A percentile compares a stretch with the other conserved stretches of the same genome.
These are phyloP conservation scores for Struthidea cinerea DNA, from an alignment of 2,113 vertebrate genomes.

Conservation along the genomic window DNA sequence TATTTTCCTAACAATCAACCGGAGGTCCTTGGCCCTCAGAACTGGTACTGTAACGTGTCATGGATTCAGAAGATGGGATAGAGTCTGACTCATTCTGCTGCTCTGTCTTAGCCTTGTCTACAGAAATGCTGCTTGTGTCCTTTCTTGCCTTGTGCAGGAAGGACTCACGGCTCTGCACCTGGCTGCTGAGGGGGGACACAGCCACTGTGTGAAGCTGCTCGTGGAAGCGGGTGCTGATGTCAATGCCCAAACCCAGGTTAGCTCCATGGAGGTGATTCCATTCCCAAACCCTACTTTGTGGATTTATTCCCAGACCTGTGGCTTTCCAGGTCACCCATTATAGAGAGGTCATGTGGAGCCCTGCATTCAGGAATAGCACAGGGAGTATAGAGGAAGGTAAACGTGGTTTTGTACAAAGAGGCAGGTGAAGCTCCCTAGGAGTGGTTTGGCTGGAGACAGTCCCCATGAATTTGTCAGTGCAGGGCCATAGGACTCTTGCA, in stretches of 20 bases:
- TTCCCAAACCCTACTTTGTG: background rate
- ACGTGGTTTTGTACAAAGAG: background rate
- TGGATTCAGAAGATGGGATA: background rate
- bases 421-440: background rate
- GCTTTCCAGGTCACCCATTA: background rate
- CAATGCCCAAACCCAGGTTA: conserved; percentile 79
- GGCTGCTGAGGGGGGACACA: conserved; percentile 75
- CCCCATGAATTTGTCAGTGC: background rate
- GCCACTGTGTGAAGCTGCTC: conserved; percentile 71
- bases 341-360: accelerated
- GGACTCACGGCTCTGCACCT: conserved; percentile 81
- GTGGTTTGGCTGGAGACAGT: background rate
- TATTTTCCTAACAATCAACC: background rate
- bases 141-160: conserved; percentile 68
- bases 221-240: conserved; percentile 74
- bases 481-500: background rate
- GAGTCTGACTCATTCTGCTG: accelerated
- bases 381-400: background rate
- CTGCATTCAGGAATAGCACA: background rate
- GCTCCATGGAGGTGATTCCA: background rate
- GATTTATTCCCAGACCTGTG: background rate
- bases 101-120: background rate
- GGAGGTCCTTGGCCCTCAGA: background rate
- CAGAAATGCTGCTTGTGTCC: background rate
- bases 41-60: background rate